Conservation (phyloP, 2,113 vertebrate genomes). For the Cricetomys ansorgei region DNA sequence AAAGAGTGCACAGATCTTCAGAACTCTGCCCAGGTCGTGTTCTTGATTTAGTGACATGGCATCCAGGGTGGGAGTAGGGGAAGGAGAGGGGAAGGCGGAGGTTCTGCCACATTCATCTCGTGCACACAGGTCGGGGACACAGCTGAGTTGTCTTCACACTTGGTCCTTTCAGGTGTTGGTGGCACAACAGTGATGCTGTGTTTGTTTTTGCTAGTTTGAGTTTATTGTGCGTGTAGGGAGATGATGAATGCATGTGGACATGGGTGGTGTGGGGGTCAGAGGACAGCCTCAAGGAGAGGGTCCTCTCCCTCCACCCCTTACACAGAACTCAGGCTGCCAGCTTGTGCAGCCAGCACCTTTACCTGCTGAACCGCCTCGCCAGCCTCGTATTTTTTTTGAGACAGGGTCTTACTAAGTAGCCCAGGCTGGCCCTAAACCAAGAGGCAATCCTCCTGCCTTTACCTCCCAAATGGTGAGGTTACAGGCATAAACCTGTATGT, state of each 20-base stretch:
- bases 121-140: too few relatives aligned
- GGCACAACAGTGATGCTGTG: not conserved
- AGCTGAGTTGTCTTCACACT: not conserved
- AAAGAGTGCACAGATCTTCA: conserved; percentile 84
- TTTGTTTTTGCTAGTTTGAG: not conserved
- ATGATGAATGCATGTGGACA: too few relatives aligned
- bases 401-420: not conserved
- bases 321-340: too few relatives aligned
- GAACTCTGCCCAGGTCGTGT: conserved; percentile 82
- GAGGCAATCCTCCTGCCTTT: not conserved
- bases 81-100: not conserved
- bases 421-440: not conserved
- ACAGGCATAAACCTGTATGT: not conserved
- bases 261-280: not conserved
- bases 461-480: not conserved
- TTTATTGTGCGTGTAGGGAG: not conserved
- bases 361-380: not conserved
- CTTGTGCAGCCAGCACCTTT: not conserved
- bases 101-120: too few relatives aligned
- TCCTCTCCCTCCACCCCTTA: not conserved
- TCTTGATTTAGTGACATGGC: conserved; percentile 87
- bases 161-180: not conserved
- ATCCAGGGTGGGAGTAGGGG: conserved; percentile 79
- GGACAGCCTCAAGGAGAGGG: not conserved
- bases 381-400: not conserved